Evolutionary conservation across 2,113 vertebrate species (phyloP), one percentile per base, ranked within the genome.

Genomic region (Salvator merianae): DNA sequence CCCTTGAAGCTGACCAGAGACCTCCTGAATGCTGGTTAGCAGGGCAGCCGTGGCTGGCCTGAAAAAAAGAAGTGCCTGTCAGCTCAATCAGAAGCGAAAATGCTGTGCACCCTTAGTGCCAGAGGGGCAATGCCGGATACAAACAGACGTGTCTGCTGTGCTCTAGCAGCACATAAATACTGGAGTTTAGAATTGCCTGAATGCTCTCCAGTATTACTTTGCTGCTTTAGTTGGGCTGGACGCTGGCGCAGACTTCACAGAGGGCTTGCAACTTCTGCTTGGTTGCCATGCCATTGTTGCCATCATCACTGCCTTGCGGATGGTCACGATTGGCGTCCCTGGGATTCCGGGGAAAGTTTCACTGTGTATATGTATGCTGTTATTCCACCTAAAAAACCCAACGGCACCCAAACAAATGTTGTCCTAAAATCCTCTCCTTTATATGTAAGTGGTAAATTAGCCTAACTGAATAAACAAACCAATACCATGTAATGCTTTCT

Each of bases 111-210:
- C 22, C 28, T 16, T 85, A 84, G 75, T 77, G 84, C 71, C 0
- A 0, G 20, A 83, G 88, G 68, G 84, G 3, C 30, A 26, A 0
- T 43, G 4, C 68, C 34, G 34, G 32, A 80, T n/a, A 73, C 53
- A 90, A 83, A 70, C 4, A n/a, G 4, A 20, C 47, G 18, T 92
- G 90, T 92, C 91, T 91, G 94, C 91, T 90, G 89, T 94, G 93
- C 95, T 94, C 90, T 95, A 97, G 96, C 96, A 96, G 96, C 96
- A 97, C 95, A 94, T 95, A 96, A 96, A 96, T 96, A 96, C 96
- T 97, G 96, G 96, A 97, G 96, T 95, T 91, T 88, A 90, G 91
- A 88, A 92, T 92, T 82, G 81, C 86, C 76, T 92, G 82, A n/a
- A 87, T 93, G 92, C 88, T 92, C 94, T 97, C 96, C 96, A 96